Conservation (phyloP, 2,113 vertebrate genomes). For the Eolophus roseicapilla region DNA sequence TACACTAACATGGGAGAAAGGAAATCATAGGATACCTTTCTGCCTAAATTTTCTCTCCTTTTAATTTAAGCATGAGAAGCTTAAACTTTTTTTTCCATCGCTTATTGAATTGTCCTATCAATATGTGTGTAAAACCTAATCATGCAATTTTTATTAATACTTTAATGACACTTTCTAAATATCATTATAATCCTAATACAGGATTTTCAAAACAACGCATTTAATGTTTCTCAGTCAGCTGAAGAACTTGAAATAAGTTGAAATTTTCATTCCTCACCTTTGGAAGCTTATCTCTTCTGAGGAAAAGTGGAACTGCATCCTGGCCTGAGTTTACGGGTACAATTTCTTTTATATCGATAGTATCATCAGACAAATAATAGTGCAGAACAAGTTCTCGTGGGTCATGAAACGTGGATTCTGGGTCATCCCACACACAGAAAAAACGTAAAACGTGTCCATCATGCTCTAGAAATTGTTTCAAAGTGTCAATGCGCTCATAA, state of each 20-base stretch:
- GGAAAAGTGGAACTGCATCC: constrained; percentile 76
- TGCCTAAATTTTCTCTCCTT: neutral
- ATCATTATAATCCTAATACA: neutral
- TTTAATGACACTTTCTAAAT: neutral
- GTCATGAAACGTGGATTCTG: constrained; percentile 68
- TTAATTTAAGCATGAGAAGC: neutral
- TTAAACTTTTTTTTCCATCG: neutral
- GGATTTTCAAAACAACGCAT: neutral
- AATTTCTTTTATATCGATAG: constrained; percentile 85
- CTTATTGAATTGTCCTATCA: neutral
- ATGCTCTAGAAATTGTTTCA: constrained; percentile 85
- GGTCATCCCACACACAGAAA: constrained; percentile 87
- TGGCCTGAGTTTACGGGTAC: constrained; percentile 79
- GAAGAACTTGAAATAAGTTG: neutral
- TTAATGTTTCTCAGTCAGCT: neutral
- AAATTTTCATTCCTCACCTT: constrained; percentile 79
- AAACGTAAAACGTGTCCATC: constrained; percentile 87
- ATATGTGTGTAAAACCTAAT: neutral
- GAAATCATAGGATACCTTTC: neutral
- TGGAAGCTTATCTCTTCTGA: constrained; percentile 85
- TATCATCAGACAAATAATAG: constrained; percentile 90
- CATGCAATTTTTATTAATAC: neutral
- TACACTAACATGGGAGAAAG: neutral
- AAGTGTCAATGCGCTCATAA: constrained; percentile 80
- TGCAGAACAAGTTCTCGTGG: constrained; percentile 80